Evolutionary conservation across 23 tunicate genomes (phyloP), one percentile per base, ranked within the genome.

Genomic region (Corella eumyota): DNA sequence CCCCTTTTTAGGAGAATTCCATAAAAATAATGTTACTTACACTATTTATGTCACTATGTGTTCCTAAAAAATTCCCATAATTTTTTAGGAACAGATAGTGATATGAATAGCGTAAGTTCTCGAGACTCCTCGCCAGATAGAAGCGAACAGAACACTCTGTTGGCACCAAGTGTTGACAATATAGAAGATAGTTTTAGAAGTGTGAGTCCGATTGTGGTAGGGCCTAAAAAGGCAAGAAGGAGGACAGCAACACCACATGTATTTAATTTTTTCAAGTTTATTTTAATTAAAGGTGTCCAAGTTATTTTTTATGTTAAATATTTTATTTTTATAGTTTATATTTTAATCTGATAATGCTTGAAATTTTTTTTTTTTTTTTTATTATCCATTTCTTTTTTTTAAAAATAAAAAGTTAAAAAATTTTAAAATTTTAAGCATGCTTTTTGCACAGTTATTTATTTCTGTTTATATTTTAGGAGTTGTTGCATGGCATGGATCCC

Each of bases 241-340:
- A 53, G 82, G 26, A 84, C 94, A 4, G 94, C 94, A 32, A 84
- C 94, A 22, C 83, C 94, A 5, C 94, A 84, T 68, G 94, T 84
- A 32, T 17, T 6, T 6, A 23, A 11, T 27, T 13, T 53, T 17
- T 15, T 20, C 9, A 20, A 17, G 9, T 11, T 44, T 15, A 11
- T n/a, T n/a, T n/a, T n/a, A n/a, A n/a, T n/a, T n/a, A n/a, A n/a
- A n/a, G n/a, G n/a, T n/a, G n/a, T n/a, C n/a, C n/a, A n/a, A n/a
- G n/a, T n/a, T n/a, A n/a, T n/a, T n/a, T n/a, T n/a, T n/a, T n/a
- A n/a, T n/a, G n/a, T n/a, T n/a, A n/a, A n/a, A n/a, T n/a, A n/a
- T n/a, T n/a, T n/a, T n/a, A n/a, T n/a, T n/a, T n/a, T n/a, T 7
- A 54, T 25, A 6, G 29, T 23, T 54, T 22, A 2, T 11, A 40